Conservation (phyloP, 2,113 vertebrate species). For the Conger conger region DNA sequence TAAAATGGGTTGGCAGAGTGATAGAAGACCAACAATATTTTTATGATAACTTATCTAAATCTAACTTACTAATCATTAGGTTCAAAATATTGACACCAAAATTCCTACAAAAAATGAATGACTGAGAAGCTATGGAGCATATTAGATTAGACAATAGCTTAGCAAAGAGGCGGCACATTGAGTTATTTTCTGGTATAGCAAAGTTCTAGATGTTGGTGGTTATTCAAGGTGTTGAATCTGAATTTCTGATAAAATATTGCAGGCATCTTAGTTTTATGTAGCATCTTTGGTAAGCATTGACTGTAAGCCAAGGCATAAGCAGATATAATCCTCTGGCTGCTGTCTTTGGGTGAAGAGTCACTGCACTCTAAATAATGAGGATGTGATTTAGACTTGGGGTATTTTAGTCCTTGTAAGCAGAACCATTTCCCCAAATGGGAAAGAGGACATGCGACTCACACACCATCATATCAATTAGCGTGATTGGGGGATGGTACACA, state of each 20-base stretch:
- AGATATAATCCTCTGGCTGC: background rate
- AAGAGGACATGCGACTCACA: background rate
- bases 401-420: background rate
- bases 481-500: background rate
- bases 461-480: background rate
- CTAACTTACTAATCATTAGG: no score
- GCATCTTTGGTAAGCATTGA: background rate
- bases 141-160: no score
- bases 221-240: background rate
- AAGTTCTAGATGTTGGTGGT: background rate
- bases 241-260: background rate
- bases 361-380: constrained; percentile 4
- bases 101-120: no score
- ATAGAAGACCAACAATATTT: background rate
- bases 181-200: no score
- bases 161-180: no score
- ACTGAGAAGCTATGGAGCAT: no score
- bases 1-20: background rate
- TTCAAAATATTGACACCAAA: no score
- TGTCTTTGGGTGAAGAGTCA: background rate
- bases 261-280: background rate
- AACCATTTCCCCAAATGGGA: background rate
- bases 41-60: no score
- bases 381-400: background rate
- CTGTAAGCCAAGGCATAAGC: background rate